Evolutionary conservation across 2,113 vertebrate genomes (phyloP).

Genomic region (Datnioides undecimradiatus): DNA sequence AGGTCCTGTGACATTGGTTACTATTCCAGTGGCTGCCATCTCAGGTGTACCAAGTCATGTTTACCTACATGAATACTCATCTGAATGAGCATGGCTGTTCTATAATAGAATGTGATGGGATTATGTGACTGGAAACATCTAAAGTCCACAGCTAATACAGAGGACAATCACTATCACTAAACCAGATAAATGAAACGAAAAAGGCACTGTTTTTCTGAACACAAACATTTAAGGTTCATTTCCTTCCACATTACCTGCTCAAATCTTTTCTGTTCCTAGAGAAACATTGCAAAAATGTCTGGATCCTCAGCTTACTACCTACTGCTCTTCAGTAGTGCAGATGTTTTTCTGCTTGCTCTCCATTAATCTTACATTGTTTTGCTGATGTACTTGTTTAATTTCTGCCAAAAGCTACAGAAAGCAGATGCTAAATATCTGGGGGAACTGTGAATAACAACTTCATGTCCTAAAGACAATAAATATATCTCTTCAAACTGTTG

Average conservation of each 20-base stretch:
- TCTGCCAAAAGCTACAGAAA: too few relatives aligned
- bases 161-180: slow-evolving; percentile 25
- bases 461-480: too few relatives aligned
- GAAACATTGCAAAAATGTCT: too few relatives aligned
- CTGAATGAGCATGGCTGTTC: slow-evolving; percentile 25
- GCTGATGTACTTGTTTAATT: too few relatives aligned
- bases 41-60: slow-evolving; percentile 20
- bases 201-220: slow-evolving; percentile 68
- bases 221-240: slow-evolving; percentile 45
- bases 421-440: too few relatives aligned
- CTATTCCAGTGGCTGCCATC: slow-evolving; percentile 35
- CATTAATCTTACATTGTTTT: too few relatives aligned
- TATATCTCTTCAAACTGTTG: too few relatives aligned
- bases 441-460: too few relatives aligned
- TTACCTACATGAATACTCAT: slow-evolving; percentile 24
- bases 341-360: too few relatives aligned
- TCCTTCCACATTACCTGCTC: slow-evolving; percentile 35
- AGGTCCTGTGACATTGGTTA: not conserved
- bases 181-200: slow-evolving; percentile 33
- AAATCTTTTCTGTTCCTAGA: slow-evolving; percentile 7
- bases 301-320: too few relatives aligned
- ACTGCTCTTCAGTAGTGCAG: too few relatives aligned
- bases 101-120: not conserved
- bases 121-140: slow-evolving; percentile 28
- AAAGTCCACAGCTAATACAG: slow-evolving; percentile 41